Base-by-base conservation (phyloP, 2,113 vertebrate genomes). In the Chlorodrepanis virens region DNA sequence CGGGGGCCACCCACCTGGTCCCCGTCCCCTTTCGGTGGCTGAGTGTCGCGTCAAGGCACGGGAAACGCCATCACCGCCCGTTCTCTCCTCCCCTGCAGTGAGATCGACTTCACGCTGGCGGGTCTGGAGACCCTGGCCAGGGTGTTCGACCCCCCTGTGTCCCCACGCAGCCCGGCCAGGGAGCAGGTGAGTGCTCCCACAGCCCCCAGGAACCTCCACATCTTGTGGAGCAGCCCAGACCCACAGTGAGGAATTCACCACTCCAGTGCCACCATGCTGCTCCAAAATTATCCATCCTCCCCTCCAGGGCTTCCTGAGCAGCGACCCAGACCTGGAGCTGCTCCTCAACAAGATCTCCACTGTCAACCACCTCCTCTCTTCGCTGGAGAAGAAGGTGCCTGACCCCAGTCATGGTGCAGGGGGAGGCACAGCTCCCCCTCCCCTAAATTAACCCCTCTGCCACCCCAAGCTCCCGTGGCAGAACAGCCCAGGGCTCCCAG, bases 121-220 rank as follows among this genome's bases (percentile, higher is more conserved):
- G 98, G 98, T 86, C 96, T 99, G 96, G 98, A 99, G 96, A 98
- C 97, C 2, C 96, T 99, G 96, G 98, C 98, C 54, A 98, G 98
- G 78, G 98, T 99, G 52, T 99, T 99, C 2, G 98, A 98, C 31
- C 95, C 98, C 70, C 98, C 98, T 0, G 76, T 21, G n/a, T 98
- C 97, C 75, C 96, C 98, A 61, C 81, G 95, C 71, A 96, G 94
- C 80, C 90, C 93, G 0, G 47, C 80, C 74, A 98, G 96, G 82
- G 91, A 97, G 78, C 98, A 98, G 98, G 98, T 98, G 97, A 68
- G 79, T 4, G 24, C 8, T 13, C 33, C 19, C 4, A 2, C 59
- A 52, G 53, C 14, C 52, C 44, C 10, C 33, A 13, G 64, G 20
- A 35, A 40, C 2, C 12, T 22, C 20, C 25, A 23, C 1, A 2